Conservation (phyloP, 2,797 vertebrate genomes). For the Pseudopleuronectes americanus region DNA sequence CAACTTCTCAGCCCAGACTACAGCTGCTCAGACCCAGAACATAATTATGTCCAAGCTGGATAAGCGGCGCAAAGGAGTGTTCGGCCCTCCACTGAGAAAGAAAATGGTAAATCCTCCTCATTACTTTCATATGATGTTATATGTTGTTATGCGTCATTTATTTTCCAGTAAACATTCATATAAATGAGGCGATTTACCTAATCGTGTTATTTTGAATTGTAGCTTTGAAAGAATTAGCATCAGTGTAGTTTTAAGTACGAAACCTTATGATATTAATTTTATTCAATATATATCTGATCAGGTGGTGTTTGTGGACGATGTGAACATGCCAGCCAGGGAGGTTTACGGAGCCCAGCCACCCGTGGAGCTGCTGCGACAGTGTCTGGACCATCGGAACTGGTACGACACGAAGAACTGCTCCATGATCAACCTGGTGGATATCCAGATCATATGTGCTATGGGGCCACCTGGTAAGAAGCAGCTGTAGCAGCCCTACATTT, state of each 20-base stretch:
- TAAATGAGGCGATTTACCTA: neutral
- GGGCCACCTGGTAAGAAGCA: conserved; percentile 89
- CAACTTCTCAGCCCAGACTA: conserved; percentile 96
- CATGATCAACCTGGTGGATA: conserved; percentile 87
- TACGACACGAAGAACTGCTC: conserved; percentile 92
- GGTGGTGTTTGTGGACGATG: conserved; percentile 95
- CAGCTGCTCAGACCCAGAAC: conserved; percentile 93
- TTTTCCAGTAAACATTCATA: neutral
- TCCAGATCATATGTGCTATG: conserved; percentile 93
- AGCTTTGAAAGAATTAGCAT: neutral
- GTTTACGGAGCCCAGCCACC: conserved; percentile 93
- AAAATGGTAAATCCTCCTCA: conserved; percentile 84
- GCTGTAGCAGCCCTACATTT: neutral
- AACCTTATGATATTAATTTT: too few species aligned
- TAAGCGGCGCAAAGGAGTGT: conserved; percentile 91
- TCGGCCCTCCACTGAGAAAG: conserved; percentile 89
- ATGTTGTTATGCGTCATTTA: neutral
- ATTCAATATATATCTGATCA: conserved; percentile 49
- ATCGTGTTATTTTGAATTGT: neutral
- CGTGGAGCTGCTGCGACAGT: conserved; percentile 92
- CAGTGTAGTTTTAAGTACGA: neutral
- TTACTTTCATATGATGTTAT: neutral
- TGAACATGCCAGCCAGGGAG: conserved; percentile 94
- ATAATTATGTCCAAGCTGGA: conserved; percentile 95
- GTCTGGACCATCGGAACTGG: conserved; percentile 95